Percentiles rank a stretch among this genome's conserved stretches.
These are phyloP conservation scores for Drosophila histrio DNA, from an alignment of 2,888 invertebrate species.

Conservation along the genomic window DNA sequence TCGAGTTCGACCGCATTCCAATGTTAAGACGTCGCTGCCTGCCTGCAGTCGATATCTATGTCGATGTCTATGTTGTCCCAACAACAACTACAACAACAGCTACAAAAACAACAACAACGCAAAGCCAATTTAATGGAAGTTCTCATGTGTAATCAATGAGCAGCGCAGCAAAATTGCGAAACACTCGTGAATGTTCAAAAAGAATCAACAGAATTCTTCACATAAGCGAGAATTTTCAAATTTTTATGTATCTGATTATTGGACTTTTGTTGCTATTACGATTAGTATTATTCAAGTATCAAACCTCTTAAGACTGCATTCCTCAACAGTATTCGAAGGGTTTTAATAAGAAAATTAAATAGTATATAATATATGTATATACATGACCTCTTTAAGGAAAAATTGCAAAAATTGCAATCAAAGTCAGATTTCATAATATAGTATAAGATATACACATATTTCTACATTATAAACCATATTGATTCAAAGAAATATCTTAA, in stretches of 20 bases:
- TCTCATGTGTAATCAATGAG: slow-evolving; percentile 67
- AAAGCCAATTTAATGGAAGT: slow-evolving; percentile 35
- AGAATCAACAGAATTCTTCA: background rate
- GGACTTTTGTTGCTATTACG: too few species aligned
- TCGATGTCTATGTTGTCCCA: slow-evolving; percentile 44
- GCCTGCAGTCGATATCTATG: slow-evolving; percentile 42
- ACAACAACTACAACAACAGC: slow-evolving; percentile 14
- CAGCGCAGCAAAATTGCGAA: slow-evolving; percentile 32
- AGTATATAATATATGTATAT: too few species aligned
- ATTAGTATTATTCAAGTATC: background rate
- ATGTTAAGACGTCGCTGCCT: slow-evolving; percentile 69
- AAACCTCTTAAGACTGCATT: background rate
- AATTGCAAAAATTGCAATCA: too few species aligned
- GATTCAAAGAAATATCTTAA: too few species aligned
- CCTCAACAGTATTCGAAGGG: too few species aligned
- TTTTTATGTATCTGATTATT: background rate
- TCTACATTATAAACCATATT: too few species aligned
- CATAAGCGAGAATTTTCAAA: background rate
- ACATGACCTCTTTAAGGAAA: too few species aligned
- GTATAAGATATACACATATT: too few species aligned
- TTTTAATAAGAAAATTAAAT: background rate
- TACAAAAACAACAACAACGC: slow-evolving; percentile 14
- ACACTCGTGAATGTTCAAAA: slow-evolving; percentile 21
- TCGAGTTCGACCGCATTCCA: slow-evolving; percentile 82
- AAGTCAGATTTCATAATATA: too few species aligned